These are phyloP conservation scores for Chironomus riparius DNA, from an alignment of 2,888 invertebrate species.

Conservation along the genomic window DNA sequence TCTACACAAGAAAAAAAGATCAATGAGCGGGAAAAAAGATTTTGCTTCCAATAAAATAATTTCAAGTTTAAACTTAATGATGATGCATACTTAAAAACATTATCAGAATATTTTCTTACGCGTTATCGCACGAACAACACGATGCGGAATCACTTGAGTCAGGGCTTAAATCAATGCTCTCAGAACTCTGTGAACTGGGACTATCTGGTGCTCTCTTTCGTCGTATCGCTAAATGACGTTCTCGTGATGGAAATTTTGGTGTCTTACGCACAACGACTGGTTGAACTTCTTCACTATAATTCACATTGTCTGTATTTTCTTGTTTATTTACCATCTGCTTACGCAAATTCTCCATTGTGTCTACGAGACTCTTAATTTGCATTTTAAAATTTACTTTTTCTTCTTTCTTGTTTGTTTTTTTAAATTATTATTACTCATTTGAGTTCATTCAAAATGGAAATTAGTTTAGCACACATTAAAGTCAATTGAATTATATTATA, in stretches of 20 bases:
- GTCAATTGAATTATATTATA: not conserved
- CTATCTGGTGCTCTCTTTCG: slow-evolving; percentile 44
- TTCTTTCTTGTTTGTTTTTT: not conserved
- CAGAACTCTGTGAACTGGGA: slow-evolving; percentile 9
- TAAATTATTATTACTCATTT: not conserved
- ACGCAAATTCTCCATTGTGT: slow-evolving; percentile 24
- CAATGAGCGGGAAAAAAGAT: too few species aligned
- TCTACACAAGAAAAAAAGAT: too few species aligned
- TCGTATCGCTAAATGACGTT: slow-evolving; percentile 57
- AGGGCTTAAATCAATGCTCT: not conserved
- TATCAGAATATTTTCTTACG: not conserved
- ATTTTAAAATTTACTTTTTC: not conserved
- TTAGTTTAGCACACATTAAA: not conserved
- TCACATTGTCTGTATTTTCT: not conserved
- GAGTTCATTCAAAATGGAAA: not conserved
- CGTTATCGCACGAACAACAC: not conserved
- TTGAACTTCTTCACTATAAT: slow-evolving; percentile 34
- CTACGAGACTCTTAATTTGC: slow-evolving; percentile 15
- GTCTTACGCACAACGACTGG: slow-evolving; percentile 45
- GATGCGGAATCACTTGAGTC: not conserved
- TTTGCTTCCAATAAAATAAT: too few species aligned
- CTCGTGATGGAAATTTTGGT: slow-evolving; percentile 59
- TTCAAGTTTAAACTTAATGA: too few species aligned
- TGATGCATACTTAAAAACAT: too few species aligned
- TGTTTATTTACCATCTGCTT: slow-evolving; percentile 26